Evolutionary conservation across 2,113 vertebrate species (phyloP).

Genomic region (Serranochromis macrocephalus): DNA sequence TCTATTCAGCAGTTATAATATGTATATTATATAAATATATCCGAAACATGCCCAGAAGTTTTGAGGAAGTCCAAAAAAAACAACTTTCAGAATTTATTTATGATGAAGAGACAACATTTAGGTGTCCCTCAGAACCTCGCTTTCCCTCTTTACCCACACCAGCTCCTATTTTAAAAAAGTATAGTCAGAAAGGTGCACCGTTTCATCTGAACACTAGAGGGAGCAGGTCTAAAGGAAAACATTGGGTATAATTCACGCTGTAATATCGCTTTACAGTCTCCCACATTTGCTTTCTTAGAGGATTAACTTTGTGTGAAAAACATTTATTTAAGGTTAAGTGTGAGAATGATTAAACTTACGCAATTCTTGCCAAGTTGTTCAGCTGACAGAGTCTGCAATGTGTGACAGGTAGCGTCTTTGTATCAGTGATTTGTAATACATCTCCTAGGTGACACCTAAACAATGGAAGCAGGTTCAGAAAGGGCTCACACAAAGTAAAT

Average conservation of each 20-base stretch:
- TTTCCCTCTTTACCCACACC: background rate
- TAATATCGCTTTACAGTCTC: background rate
- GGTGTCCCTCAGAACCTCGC: background rate
- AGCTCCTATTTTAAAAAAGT: background rate
- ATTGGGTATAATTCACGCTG: background rate
- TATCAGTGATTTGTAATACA: constrained; percentile 40
- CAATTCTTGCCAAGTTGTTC: background rate
- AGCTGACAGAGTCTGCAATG: background rate
- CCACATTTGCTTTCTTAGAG: background rate
- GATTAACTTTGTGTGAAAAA: background rate
- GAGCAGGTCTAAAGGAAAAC: background rate
- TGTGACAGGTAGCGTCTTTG: constrained; percentile 3
- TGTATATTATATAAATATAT: background rate
- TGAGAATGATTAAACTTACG: background rate
- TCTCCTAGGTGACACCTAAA: constrained; percentile 32
- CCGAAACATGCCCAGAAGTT: background rate
- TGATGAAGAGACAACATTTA: background rate
- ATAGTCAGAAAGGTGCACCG: background rate
- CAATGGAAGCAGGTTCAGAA: constrained; percentile 35
- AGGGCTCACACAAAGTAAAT: constrained; percentile 22
- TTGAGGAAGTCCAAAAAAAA: background rate
- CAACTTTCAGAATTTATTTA: background rate
- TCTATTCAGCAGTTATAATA: background rate
- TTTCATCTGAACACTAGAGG: constrained; percentile 28
- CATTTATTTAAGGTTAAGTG: background rate